These are phyloP conservation scores for Zapornia atra DNA, from an alignment of 2,113 vertebrate species.

Conservation along the genomic window DNA sequence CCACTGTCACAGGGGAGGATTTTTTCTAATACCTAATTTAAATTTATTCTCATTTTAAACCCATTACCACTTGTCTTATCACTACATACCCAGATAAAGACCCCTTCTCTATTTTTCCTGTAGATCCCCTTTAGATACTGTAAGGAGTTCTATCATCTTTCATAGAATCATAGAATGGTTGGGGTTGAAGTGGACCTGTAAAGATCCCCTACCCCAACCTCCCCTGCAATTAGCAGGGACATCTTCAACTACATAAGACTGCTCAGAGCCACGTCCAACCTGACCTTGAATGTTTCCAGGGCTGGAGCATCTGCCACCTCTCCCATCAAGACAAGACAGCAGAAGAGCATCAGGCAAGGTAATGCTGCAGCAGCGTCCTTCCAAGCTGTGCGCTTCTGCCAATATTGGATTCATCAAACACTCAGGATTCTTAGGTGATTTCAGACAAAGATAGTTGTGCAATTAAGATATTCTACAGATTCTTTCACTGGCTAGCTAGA, in stretches of 20 bases:
- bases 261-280: background rate
- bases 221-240: background rate
- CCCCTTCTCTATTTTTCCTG: too few species aligned
- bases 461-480: background rate
- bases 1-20: too few species aligned
- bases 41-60: too few species aligned
- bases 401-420: background rate
- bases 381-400: accelerated
- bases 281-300: background rate
- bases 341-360: background rate
- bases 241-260: background rate
- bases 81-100: too few species aligned
- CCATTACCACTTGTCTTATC: too few species aligned
- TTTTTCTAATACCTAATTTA: too few species aligned
- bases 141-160: background rate
- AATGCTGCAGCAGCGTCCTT: background rate
- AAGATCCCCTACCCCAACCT: background rate
- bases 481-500: background rate
- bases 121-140: too few species aligned
- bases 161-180: background rate
- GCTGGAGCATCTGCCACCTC: too few species aligned
- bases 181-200: background rate
- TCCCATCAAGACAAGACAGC: background rate
- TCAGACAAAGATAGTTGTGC: background rate
- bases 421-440: background rate